A percentile compares a stretch with the other conserved stretches of the same genome.
Conservation (phyloP, 1,140 invertebrate species). For the Tribolium castaneum region DNA sequence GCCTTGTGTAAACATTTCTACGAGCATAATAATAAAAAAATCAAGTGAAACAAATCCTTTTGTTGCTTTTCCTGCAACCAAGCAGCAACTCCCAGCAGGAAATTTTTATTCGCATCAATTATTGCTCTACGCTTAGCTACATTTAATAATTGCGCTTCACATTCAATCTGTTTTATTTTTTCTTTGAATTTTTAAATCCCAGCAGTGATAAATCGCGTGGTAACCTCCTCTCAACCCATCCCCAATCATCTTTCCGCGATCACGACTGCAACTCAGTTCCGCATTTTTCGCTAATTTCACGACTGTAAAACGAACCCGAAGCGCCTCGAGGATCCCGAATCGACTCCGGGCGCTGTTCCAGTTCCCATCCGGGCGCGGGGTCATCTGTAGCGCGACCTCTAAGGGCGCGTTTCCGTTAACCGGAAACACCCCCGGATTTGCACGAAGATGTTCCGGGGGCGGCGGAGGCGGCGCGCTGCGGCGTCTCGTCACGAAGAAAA, state of each 20-base stretch:
- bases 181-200: too few species aligned
- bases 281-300: constrained; percentile 50
- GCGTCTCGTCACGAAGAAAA: neutral
- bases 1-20: too few species aligned
- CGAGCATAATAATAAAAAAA: too few species aligned
- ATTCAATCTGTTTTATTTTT: too few species aligned
- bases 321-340: constrained; percentile 34
- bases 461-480: constrained; percentile 3
- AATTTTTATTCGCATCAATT: too few species aligned
- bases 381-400: neutral
- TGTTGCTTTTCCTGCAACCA: too few species aligned
- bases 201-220: neutral
- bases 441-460: neutral
- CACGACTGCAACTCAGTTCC: constrained; percentile 39
- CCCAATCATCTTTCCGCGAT: too few species aligned
- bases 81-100: too few species aligned
- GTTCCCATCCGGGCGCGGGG: constrained; percentile 49
- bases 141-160: too few species aligned
- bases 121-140: too few species aligned
- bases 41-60: too few species aligned
- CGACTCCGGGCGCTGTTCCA: constrained; percentile 47
- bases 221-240: neutral
- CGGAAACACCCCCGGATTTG: neutral
- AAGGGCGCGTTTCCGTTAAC: neutral
- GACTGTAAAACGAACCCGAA: neutral